phyloP scores from a whole-genome alignment of 2,888 invertebrate genomes.

The Catocala nupta region DNA sequence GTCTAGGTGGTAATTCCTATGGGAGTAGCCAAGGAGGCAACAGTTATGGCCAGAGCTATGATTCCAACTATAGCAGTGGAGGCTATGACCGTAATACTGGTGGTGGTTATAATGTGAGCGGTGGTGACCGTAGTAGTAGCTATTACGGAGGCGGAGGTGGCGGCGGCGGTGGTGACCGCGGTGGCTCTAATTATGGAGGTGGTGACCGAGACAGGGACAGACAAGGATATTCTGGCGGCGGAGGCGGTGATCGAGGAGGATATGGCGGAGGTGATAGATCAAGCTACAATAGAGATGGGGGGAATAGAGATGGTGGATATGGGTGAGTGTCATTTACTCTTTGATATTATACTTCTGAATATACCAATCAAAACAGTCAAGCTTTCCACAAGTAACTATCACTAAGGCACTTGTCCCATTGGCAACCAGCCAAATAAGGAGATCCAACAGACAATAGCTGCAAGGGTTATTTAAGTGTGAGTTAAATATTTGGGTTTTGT shows the following conservation, averaged over 20 bases:
- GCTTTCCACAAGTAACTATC: neutral
- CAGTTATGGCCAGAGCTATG: conserved; percentile 74
- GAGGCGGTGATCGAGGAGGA: conserved; percentile 73
- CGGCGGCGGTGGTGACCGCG: conserved; percentile 73
- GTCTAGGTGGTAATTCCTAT: conserved; percentile 68
- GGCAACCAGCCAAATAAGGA: no score
- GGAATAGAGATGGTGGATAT: conserved; percentile 86
- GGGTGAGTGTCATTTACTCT: conserved; percentile 82
- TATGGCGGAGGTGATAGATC: conserved; percentile 81
- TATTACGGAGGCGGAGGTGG: conserved; percentile 52
- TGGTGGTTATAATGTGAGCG: conserved; percentile 44
- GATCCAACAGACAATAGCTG: neutral
- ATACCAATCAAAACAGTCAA: conserved; percentile 2
- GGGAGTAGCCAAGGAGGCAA: conserved; percentile 66
- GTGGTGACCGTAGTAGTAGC: conserved; percentile 58
- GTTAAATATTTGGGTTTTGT: no score
- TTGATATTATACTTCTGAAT: conserved; percentile 2
- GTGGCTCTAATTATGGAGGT: conserved; percentile 70
- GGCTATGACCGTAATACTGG: conserved; percentile 60
- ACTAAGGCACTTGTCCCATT: conserved; percentile 20
- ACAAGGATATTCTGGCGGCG: conserved; percentile 73
- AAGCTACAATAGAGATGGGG: conserved; percentile 87
- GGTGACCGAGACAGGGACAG: conserved; percentile 76
- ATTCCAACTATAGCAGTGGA: conserved; percentile 68
- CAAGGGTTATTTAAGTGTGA: no score